Conservation (phyloP, 1,140 invertebrate genomes). For the Drosophila ercepeae region DNA sequence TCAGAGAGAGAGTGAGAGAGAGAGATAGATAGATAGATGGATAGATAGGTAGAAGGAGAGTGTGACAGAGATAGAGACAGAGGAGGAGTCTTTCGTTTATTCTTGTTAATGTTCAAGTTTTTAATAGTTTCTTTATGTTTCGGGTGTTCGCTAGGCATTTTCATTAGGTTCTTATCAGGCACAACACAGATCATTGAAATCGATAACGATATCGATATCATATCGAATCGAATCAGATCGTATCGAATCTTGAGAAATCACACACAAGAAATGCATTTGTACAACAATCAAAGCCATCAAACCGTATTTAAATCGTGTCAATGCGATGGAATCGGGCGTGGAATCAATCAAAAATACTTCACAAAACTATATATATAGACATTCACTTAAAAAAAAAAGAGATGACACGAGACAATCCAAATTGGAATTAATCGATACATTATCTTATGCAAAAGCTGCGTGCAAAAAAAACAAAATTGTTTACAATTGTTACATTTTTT, state of each 20-base stretch:
- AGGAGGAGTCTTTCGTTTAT: slow-evolving; percentile 29
- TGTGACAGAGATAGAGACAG: slow-evolving; percentile 5
- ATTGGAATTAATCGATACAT: slow-evolving; percentile 64
- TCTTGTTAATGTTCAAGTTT: slow-evolving; percentile 35
- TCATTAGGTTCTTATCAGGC: slow-evolving; percentile 21
- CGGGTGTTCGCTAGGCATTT: slow-evolving; percentile 44
- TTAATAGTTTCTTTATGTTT: slow-evolving; percentile 13
- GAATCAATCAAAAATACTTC: background rate
- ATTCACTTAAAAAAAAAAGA: slow-evolving; percentile 13
- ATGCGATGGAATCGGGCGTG: slow-evolving; percentile 37
- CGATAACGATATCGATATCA: background rate
- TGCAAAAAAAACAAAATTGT: slow-evolving; percentile 29
- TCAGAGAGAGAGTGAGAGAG: slow-evolving; percentile 2
- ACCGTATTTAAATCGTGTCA: slow-evolving; percentile 9
- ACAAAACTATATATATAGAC: background rate
- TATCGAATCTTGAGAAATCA: slow-evolving; percentile 19
- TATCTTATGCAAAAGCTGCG: slow-evolving; percentile 40
- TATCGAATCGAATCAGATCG: slow-evolving; percentile 3
- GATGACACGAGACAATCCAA: slow-evolving; percentile 37
- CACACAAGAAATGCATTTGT: slow-evolving; percentile 15
- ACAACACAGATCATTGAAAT: slow-evolving; percentile 34
- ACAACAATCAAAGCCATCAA: slow-evolving; percentile 47
- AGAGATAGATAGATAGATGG: slow-evolving; percentile 13
- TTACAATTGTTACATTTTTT: slow-evolving; percentile 14
- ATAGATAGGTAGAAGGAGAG: slow-evolving; percentile 17